A percentile compares a stretch with the other conserved stretches of the same genome.
These are phyloP conservation scores for Crematogaster levior DNA, from an alignment of 2,888 invertebrate genomes.

Conservation along the genomic window DNA sequence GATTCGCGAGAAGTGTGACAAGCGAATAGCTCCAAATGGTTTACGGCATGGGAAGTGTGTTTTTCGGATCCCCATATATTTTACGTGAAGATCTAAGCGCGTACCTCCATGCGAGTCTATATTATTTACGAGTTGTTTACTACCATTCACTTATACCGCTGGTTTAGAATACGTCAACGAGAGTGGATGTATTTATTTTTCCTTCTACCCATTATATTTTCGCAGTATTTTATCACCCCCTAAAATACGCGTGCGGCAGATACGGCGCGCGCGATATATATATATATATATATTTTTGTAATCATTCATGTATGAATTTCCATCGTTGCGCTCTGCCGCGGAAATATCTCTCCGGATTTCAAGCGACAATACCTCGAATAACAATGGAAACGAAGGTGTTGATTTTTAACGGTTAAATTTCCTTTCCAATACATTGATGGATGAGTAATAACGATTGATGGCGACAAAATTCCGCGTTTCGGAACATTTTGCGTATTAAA, in stretches of 20 bases:
- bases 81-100: background rate
- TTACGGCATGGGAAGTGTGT: constrained; percentile 31
- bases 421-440: background rate
- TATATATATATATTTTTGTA: background rate
- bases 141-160: background rate
- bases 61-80: constrained; percentile 34
- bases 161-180: background rate
- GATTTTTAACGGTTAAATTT: background rate
- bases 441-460: background rate
- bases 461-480: background rate
- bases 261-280: background rate
- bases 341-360: background rate
- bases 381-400: background rate
- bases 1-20: constrained; percentile 42
- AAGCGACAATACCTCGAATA: background rate
- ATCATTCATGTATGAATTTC: background rate
- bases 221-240: background rate
- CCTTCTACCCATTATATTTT: background rate
- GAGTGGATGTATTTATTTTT: background rate
- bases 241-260: background rate
- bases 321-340: background rate
- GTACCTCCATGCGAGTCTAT: constrained; percentile 16
- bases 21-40: constrained; percentile 38
- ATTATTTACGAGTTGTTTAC: constrained; percentile 43
- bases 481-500: background rate